phyloP scores from a whole-genome alignment of 2,888 invertebrate species.

The Acholoe squamosa region DNA sequence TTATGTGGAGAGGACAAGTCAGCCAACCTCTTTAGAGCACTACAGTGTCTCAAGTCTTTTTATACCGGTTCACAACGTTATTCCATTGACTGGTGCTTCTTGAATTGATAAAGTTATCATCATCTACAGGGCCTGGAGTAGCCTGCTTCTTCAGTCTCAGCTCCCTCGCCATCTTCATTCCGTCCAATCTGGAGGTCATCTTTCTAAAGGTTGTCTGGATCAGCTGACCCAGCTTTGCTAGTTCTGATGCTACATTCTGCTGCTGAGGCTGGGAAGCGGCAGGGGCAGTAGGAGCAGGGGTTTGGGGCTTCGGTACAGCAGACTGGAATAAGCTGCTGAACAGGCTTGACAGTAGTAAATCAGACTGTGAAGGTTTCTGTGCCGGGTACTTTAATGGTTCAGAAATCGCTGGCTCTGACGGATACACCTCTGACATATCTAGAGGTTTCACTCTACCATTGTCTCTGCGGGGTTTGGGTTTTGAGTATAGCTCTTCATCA shows the following conservation, averaged over 20 bases:
- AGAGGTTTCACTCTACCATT: not conserved
- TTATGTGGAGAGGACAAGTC: too few species aligned
- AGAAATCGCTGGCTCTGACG: not conserved
- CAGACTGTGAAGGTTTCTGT: not conserved
- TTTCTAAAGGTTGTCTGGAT: not conserved
- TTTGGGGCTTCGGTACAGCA: not conserved
- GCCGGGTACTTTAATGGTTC: not conserved
- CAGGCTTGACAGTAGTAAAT: not conserved
- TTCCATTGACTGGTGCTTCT: constrained; percentile 7
- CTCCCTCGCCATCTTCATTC: not conserved
- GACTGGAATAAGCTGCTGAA: not conserved
- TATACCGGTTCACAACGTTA: not conserved
- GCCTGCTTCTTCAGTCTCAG: not conserved
- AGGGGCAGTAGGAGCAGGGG: not conserved
- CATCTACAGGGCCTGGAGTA: not conserved
- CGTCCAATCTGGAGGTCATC: not conserved
- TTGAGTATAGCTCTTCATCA: not conserved
- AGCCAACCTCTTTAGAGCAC: too few species aligned
- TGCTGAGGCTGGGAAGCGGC: not conserved
- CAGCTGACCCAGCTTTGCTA: constrained; percentile 4
- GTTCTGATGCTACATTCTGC: not conserved
- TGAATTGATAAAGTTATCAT: not conserved
- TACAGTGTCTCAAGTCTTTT: not conserved
- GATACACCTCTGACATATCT: not conserved
- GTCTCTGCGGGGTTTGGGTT: not conserved